A percentile compares a stretch with the other conserved stretches of the same genome.
These are phyloP conservation scores for Clarias fuscus DNA, from an alignment of 2,797 vertebrate species.

Conservation along the genomic window DNA sequence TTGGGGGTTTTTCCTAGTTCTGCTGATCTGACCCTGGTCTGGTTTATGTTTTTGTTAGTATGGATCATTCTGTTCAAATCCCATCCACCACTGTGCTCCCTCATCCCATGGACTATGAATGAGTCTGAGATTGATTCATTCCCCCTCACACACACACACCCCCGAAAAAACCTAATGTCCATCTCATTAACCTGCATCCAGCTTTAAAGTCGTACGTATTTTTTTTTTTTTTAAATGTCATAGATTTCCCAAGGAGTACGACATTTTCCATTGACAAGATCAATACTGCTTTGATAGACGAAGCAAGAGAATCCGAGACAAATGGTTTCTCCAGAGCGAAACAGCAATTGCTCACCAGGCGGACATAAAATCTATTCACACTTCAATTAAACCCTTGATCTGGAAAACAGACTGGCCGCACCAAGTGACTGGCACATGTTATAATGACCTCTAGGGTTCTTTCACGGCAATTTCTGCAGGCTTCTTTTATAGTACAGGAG, in stretches of 20 bases:
- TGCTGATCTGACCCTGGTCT: not conserved
- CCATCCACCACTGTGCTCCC: not conserved
- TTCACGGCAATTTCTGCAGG: not conserved
- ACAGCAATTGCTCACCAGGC: constrained; percentile 7
- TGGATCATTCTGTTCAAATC: not conserved
- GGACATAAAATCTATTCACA: constrained; percentile 32
- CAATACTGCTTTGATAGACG: not conserved
- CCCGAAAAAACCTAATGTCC: not conserved
- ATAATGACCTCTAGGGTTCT: constrained; percentile 30
- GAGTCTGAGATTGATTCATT: not conserved
- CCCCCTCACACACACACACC: no score
- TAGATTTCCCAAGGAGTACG: not conserved
- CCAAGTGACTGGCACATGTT: not conserved
- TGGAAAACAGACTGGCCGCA: constrained; percentile 14
- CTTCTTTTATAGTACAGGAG: not conserved
- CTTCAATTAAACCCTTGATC: constrained; percentile 32
- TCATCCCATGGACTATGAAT: not conserved
- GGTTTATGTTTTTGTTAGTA: not conserved
- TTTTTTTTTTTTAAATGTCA: not conserved
- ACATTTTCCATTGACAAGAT: not conserved
- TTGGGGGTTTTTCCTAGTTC: not conserved
- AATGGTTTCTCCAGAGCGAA: not conserved
- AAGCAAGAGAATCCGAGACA: not conserved
- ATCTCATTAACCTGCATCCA: not conserved
- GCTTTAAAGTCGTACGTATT: not conserved